Percentiles rank a stretch among this genome's conserved stretches.
Evolutionary conservation across 2,888 invertebrate genomes (phyloP).

Genomic region (Mayetiola destructor): DNA sequence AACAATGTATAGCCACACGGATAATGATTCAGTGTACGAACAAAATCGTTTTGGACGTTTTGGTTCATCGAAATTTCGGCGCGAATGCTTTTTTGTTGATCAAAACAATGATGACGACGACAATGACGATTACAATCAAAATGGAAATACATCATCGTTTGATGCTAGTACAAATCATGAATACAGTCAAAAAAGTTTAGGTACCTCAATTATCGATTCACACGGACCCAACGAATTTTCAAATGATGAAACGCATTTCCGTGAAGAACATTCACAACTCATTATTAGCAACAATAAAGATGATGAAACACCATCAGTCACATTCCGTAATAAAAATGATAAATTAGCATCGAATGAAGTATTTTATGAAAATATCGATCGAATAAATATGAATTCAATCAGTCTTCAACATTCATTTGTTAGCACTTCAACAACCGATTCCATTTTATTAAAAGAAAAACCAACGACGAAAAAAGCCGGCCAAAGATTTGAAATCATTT

Average conservation of each 20-base stretch:
- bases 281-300: neutral
- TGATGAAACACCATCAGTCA: constrained; percentile 31
- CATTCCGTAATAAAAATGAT: constrained; percentile 25
- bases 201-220: neutral
- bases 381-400: neutral
- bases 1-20: constrained; percentile 32
- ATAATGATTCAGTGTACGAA: constrained; percentile 19
- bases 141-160: constrained; percentile 25
- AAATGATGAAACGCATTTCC: neutral
- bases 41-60: constrained; percentile 29
- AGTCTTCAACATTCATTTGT: neutral
- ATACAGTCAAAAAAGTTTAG: neutral
- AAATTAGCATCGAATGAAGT: neutral
- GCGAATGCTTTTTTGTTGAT: constrained; percentile 32
- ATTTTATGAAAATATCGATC: neutral
- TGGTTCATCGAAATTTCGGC: constrained; percentile 33
- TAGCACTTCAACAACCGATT: neutral
- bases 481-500: neutral
- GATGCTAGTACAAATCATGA: constrained; percentile 19
- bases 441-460: neutral
- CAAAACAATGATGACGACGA: constrained; percentile 17
- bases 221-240: neutral
- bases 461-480: neutral
- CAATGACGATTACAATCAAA: constrained; percentile 17
- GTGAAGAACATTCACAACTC: neutral